Percentiles rank a stretch among this genome's conserved stretches.
phyloP scores from a whole-genome alignment of 1,140 invertebrate species.

The Drosophila nasuta region DNA sequence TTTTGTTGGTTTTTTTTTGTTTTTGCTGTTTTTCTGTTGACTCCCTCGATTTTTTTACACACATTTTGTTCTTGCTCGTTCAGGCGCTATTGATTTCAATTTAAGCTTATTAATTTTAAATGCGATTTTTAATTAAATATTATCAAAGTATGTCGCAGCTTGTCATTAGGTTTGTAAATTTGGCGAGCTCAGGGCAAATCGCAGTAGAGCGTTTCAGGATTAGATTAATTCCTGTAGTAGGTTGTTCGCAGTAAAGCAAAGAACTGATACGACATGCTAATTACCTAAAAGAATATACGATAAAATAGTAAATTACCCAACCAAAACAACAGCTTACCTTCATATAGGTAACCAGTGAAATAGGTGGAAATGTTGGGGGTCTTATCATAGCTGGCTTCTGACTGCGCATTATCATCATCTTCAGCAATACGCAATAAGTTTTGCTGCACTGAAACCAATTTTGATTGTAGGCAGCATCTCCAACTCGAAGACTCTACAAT shows the following conservation, averaged over 20 bases:
- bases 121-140: conserved; percentile 82
- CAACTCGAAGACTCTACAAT: conserved; percentile 63
- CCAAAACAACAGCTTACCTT: conserved; percentile 46
- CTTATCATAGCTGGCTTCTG: conserved; percentile 72
- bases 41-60: conserved; percentile 27
- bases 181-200: neutral
- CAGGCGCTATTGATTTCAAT: conserved; percentile 79
- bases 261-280: conserved; percentile 79
- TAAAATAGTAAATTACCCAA: neutral
- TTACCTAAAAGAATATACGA: conserved; percentile 42
- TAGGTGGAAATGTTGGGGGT: conserved; percentile 76
- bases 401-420: conserved; percentile 68
- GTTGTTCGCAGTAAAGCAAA: conserved; percentile 69
- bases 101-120: conserved; percentile 83
- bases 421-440: conserved; percentile 63
- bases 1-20: conserved; percentile 13
- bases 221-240: conserved; percentile 41
- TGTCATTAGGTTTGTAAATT: conserved; percentile 8
- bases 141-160: conserved; percentile 71
- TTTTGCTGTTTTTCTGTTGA: neutral
- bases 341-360: conserved; percentile 79
- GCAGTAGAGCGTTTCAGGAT: neutral
- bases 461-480: conserved; percentile 80
- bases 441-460: conserved; percentile 74
- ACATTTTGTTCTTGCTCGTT: conserved; percentile 50